Conservation (phyloP, 2,888 invertebrate genomes). For the Geophilus truncorum region DNA sequence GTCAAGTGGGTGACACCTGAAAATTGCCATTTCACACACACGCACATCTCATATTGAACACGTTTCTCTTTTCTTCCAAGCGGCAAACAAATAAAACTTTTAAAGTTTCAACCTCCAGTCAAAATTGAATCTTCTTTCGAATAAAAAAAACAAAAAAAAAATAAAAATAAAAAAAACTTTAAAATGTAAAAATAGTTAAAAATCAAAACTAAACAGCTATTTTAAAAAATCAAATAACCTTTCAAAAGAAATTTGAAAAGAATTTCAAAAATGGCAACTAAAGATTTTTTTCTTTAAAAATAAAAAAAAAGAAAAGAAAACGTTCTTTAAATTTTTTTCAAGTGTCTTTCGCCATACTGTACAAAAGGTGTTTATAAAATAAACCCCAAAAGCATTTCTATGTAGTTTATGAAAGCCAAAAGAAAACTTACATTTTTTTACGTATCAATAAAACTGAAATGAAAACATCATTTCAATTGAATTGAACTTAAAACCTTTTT, state of each 20-base stretch:
- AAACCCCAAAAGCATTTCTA: background rate
- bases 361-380: background rate
- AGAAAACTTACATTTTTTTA: background rate
- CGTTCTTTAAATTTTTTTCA: background rate
- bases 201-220: background rate
- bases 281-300: background rate
- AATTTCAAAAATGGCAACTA: background rate
- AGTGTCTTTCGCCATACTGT: background rate
- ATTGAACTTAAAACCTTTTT: background rate
- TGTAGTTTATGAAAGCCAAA: background rate
- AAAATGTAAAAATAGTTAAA: background rate
- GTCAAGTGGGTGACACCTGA: slow-evolving; percentile 6
- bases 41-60: background rate
- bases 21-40: background rate
- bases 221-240: background rate
- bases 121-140: background rate
- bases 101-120: background rate
- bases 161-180: background rate
- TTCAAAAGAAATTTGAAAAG: background rate
- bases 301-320: background rate
- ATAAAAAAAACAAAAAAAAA: background rate
- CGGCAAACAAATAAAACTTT: background rate
- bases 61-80: background rate
- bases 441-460: background rate
- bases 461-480: background rate